Evolutionary conservation across 1,140 invertebrate species (phyloP).

Genomic region (Macrocentrus cingulum): DNA sequence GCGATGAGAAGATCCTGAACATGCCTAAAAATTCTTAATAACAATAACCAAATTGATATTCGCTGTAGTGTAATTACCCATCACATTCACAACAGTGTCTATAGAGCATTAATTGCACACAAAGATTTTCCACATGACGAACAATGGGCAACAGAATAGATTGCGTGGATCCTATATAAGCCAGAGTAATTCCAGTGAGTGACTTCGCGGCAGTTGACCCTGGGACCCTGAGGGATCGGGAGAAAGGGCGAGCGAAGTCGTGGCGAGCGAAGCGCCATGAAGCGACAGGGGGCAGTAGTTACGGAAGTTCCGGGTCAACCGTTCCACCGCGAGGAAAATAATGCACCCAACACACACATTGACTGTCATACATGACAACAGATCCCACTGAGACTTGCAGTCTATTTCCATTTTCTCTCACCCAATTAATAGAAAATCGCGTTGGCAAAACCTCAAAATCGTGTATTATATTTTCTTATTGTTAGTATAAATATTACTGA

Average conservation of each 20-base stretch:
- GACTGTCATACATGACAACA: too few relatives aligned
- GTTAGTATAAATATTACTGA: too few relatives aligned
- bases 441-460: too few relatives aligned
- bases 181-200: conserved; percentile 1
- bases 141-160: not conserved
- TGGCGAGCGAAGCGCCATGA: not conserved
- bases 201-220: conserved; percentile 1
- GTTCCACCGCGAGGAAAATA: not conserved
- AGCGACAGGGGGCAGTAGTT: not conserved
- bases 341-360: too few relatives aligned
- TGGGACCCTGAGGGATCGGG: not conserved
- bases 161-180: not conserved
- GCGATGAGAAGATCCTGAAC: too few relatives aligned
- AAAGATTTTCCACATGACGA: not conserved
- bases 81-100: not conserved
- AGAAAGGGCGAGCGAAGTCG: not conserved
- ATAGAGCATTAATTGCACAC: not conserved
- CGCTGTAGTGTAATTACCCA: too few relatives aligned
- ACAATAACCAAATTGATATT: too few relatives aligned
- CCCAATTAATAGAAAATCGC: too few relatives aligned
- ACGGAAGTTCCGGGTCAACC: conserved; percentile 2
- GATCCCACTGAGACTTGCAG: too few relatives aligned
- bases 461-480: too few relatives aligned
- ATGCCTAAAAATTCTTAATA: too few relatives aligned
- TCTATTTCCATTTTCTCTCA: too few relatives aligned